Conservation (phyloP, 2,888 invertebrate genomes). For the Cataglyphis livida region DNA sequence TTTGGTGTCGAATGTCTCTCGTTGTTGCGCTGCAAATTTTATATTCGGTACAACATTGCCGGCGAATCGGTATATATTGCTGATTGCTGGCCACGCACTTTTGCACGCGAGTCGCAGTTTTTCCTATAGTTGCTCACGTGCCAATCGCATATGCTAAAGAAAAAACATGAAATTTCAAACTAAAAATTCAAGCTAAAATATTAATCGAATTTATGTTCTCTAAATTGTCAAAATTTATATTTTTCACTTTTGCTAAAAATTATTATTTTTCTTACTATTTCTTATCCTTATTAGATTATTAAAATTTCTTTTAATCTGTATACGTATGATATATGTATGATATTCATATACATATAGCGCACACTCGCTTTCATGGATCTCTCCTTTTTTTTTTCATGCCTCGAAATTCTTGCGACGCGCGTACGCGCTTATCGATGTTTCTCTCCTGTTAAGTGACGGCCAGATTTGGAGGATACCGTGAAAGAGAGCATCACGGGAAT, state of each 20-base stretch:
- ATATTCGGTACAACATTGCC: constrained; percentile 22
- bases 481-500: constrained; percentile 48
- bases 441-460: constrained; percentile 35
- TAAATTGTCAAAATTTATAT: background rate
- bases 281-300: too few relatives aligned
- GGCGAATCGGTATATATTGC: constrained; percentile 30
- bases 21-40: constrained; percentile 38
- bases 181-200: background rate
- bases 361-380: background rate
- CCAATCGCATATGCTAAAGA: background rate
- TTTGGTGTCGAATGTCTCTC: constrained; percentile 62
- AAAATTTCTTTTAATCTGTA: too few relatives aligned
- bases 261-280: too few relatives aligned
- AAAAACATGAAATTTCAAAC: background rate
- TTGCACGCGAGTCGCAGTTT: constrained; percentile 39
- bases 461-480: constrained; percentile 36
- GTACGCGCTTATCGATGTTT: constrained; percentile 44
- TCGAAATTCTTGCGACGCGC: background rate
- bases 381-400: background rate
- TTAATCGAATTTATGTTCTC: background rate
- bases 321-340: too few relatives aligned
- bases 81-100: constrained; percentile 30
- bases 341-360: too few relatives aligned
- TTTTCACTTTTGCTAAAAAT: too few relatives aligned
- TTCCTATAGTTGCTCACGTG: constrained; percentile 15